These are phyloP conservation scores for Macrosoma leucophasiata DNA, from an alignment of 2,888 invertebrate genomes.

Conservation along the genomic window DNA sequence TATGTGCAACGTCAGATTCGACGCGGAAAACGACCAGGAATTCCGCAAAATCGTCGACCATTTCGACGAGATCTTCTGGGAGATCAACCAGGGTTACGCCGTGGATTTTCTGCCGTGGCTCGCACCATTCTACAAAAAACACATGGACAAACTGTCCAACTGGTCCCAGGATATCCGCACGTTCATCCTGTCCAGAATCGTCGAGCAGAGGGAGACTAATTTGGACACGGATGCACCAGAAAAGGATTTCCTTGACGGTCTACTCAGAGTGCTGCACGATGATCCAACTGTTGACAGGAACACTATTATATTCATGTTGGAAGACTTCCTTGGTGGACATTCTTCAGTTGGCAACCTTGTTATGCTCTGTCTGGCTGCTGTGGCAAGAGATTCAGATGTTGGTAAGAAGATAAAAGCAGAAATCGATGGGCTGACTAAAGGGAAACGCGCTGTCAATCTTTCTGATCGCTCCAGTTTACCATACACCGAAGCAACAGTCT, in stretches of 20 bases:
- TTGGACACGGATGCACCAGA: slow-evolving; percentile 78
- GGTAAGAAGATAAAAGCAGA: slow-evolving; percentile 80
- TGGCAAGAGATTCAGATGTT: slow-evolving; percentile 80
- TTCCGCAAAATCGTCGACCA: slow-evolving; percentile 81
- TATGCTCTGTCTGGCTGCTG: slow-evolving; percentile 83
- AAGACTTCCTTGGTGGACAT: slow-evolving; percentile 92
- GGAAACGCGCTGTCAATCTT: slow-evolving; percentile 75
- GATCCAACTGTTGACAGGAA: slow-evolving; percentile 82
- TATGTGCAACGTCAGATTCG: slow-evolving; percentile 89
- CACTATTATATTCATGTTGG: slow-evolving; percentile 87
- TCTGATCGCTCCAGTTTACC: slow-evolving; percentile 81
- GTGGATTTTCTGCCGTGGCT: slow-evolving; percentile 91
- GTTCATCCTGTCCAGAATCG: slow-evolving; percentile 83
- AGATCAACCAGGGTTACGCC: slow-evolving; percentile 92
- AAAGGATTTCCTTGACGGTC: slow-evolving; percentile 86
- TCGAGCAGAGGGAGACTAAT: slow-evolving; percentile 73
- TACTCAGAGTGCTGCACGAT: slow-evolving; percentile 81
- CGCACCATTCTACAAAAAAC: slow-evolving; percentile 80
- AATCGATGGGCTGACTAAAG: slow-evolving; percentile 77
- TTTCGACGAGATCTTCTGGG: slow-evolving; percentile 93
- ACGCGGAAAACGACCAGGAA: slow-evolving; percentile 77
- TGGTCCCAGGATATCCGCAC: slow-evolving; percentile 83
- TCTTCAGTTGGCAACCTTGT: slow-evolving; percentile 91
- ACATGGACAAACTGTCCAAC: slow-evolving; percentile 79
- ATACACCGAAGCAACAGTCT: slow-evolving; percentile 87